phyloP scores from a whole-genome alignment of 1,140 invertebrate genomes.

The Trichomalopsis sarcophagae region DNA sequence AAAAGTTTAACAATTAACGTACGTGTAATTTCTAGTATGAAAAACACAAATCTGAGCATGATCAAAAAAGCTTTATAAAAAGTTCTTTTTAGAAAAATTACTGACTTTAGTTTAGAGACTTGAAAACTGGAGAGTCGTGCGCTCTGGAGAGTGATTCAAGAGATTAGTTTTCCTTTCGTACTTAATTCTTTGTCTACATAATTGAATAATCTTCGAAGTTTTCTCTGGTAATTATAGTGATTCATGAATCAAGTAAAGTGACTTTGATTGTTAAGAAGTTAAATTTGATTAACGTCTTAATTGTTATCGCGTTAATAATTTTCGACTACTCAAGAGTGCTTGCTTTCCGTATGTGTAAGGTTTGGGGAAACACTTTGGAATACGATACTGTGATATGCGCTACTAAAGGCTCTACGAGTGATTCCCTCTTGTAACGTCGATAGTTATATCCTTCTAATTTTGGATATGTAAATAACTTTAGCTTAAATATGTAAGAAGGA shows the following conservation, averaged over 20 bases:
- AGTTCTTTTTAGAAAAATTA: slow-evolving; percentile 29
- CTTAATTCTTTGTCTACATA: not conserved
- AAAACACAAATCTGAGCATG: slow-evolving; percentile 37
- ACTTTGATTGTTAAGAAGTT: not conserved
- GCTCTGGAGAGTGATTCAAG: slow-evolving; percentile 19
- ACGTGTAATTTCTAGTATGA: slow-evolving; percentile 24
- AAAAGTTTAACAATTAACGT: slow-evolving; percentile 5
- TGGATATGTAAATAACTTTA: slow-evolving; percentile 60
- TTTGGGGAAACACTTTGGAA: slow-evolving; percentile 59
- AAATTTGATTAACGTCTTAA: not conserved
- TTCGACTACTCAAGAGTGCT: slow-evolving; percentile 29
- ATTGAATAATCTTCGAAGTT: not conserved
- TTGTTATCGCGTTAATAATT: not conserved
- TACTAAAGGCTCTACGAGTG: slow-evolving; percentile 67
- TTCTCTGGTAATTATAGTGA: not conserved
- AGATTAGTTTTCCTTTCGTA: not conserved
- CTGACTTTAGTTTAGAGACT: not conserved
- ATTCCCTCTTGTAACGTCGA: slow-evolving; percentile 50
- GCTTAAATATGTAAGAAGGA: slow-evolving; percentile 47
- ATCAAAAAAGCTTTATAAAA: slow-evolving; percentile 44
- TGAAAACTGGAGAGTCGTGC: not conserved
- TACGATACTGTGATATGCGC: slow-evolving; percentile 74
- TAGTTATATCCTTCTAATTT: slow-evolving; percentile 38
- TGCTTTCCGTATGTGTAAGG: slow-evolving; percentile 20
- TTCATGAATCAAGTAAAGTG: not conserved